Conservation (phyloP, 2,888 invertebrate species). For the Phengaris alcon region DNA sequence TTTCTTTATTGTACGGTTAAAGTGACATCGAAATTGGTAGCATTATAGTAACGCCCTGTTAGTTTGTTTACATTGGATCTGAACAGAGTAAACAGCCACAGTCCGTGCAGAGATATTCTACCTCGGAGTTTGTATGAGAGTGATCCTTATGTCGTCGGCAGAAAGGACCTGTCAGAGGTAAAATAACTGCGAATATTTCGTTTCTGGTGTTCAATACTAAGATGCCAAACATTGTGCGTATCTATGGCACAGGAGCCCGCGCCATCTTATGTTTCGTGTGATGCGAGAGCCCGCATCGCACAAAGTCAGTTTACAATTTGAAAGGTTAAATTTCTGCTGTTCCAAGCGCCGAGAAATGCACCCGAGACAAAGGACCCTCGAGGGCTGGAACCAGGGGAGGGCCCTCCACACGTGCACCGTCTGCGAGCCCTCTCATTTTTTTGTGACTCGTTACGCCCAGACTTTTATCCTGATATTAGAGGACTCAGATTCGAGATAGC, state of each 20-base stretch:
- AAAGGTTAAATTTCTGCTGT: constrained; percentile 36
- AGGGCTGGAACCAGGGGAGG: constrained; percentile 27
- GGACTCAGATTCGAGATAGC: background rate
- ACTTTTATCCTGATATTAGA: constrained; percentile 12
- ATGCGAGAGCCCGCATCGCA: constrained; percentile 30
- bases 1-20: too few species aligned
- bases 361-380: constrained; percentile 30
- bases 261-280: background rate
- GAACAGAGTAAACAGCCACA: too few species aligned
- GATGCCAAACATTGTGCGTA: background rate
- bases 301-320: constrained; percentile 32
- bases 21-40: too few species aligned
- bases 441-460: constrained; percentile 11
- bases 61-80: too few species aligned
- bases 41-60: too few species aligned
- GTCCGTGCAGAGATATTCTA: too few species aligned
- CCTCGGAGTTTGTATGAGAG: too few species aligned
- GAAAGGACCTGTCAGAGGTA: too few species aligned
- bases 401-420: constrained; percentile 17
- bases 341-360: constrained; percentile 32
- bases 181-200: too few species aligned
- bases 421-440: constrained; percentile 14
- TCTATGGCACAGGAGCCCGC: background rate
- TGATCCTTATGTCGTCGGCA: too few species aligned
- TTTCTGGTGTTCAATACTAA: too few species aligned